Evolutionary conservation across 2,797 vertebrate species (phyloP), one percentile per base, ranked within the genome.

Genomic region (Alcedo atthis): DNA sequence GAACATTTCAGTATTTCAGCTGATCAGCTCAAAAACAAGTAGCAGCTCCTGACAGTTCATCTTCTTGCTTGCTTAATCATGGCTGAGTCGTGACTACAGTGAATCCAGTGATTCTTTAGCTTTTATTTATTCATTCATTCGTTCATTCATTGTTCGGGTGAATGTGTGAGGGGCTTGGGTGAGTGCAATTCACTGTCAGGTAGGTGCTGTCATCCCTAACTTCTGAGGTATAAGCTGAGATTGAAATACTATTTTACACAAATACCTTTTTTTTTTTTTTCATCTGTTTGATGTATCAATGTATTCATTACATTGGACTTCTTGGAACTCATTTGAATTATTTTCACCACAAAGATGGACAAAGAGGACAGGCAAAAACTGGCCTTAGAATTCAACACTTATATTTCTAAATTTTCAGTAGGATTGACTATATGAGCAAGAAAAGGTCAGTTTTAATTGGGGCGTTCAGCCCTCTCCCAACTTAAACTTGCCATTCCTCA

Each of bases 1-100:
- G 33, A 89, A 32, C 57, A 69, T 91, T 88, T 96, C 92, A 87
- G 40, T 25, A 70, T 59, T 58, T 95, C 69, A 93, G 70, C 85
- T 92, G 79, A 90, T 93, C 71, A 90, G 77, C 91, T 96, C 73
- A 74, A 84, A 92, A 37, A 22, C 51, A 75, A 75, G 79, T 3
- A 67, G 84, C 5, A 91, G 74, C 67, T 86, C 71, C 86, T 94
- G 94, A 81, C 90, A 95, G 67, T 92, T 94, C 61, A 80, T 93
- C 64, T 70, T 86, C 79, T 62, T 93, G 85, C 84, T 91, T 86
- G 7, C 70, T 90, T 94, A 45, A 89, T 90, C 68, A 5, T 68
- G 85, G 49, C 87, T 94, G 89, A 92, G 81, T 93, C 90, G 85
- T 6, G 17, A 49, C 88, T 71, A 28, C 21, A 63, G 59, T 17